Base-by-base conservation (phyloP, 1,140 invertebrate genomes). In the Araneus ventricosus region DNA sequence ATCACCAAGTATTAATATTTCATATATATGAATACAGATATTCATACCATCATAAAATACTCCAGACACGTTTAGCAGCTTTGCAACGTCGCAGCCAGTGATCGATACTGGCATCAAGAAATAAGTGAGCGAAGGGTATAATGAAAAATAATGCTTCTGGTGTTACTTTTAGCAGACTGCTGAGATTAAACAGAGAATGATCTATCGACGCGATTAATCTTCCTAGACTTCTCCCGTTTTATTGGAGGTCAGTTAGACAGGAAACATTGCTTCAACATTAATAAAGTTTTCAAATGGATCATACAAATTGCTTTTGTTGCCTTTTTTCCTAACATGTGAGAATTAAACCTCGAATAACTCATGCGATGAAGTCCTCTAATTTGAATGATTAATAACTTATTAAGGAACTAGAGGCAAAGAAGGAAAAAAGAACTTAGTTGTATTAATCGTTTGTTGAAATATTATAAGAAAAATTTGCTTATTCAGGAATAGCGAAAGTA, bases 71-170 rank as follows among this genome's bases (percentile, higher is more conserved):
- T 75, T 17, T 37, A 17, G 20, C 14, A 37, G 30, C 27, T 34
- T 75, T 75, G 22, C 30, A 22, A 30, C 30, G 30, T 34, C 17
- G 30, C 70, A 37, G n/a, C 80, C 22, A 39, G 59, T 45, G 39
- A 88, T 88, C 86, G 41, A 88, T 88, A 88, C 34, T 70, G 37
- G 61, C 63, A n/a, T 39, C 37, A 41, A 41, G 86, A 88, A 88
- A 39, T 67, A 45, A 59, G 57, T 34, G 37, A 88, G 86, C 41
- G 37, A 70, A 88, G 59, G 27, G 70, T 80, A 27, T 90, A 90
- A 90, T 90, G 88, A 90, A 90, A 90, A 90, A 90, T 90, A 90
- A 90, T 90, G 88, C 88, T 57, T 90, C 30, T 30, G 88, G 67
- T 80, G 70, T 67, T 90, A 90, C 88, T 80, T 80, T 90, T 80